Base-by-base conservation (phyloP, 2,113 vertebrate species). In the Cyphomyrus discorhynchus region DNA sequence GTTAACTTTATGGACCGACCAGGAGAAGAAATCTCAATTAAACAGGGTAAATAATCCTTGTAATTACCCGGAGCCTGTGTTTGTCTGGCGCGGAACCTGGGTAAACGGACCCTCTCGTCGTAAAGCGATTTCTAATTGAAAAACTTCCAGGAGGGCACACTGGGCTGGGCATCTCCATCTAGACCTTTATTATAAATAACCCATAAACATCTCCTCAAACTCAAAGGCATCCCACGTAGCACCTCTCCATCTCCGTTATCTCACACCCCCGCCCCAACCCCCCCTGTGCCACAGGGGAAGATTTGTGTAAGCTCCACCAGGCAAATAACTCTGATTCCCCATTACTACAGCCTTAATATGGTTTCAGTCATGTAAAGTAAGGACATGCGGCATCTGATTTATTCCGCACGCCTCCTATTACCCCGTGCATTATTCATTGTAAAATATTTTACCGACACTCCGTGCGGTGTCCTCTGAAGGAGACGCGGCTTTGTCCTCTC, bases 41-140 rank as follows among this genome's bases (percentile, higher is more conserved):
- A 95, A 93, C 93, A 94, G 93, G 94, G 93, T 95, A 96, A 96
- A 96, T 96, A 96, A 96, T 95, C 95, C 95, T 95, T 96, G 94
- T 96, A 95, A 96, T 96, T 95, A 95, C 94, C 93, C 93, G 92
- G 92, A 93, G 93, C 94, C 92, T 92, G 92, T 93, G 93, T 94
- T 95, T 93, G 94, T 94, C 93, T 93, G 93, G 91, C 92, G 94
- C 94, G 93, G 94, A 95, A 94, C 93, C 93, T 93, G 93, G 94
- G 95, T 95, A 95, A 96, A 96, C 94, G 95, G 94, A 93, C 94
- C 95, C 93, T 94, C 93, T 91, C 92, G 90, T 94, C 94, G 94
- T 95, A 95, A 95, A 94, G 94, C 94, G 46, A 85, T 93, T 92
- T 92, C 93, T 96, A 96, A 96, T 96, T 94, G 94, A 93, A 94